Percentiles rank a stretch among this genome's conserved stretches.
These are phyloP conservation scores for Lottia scabra DNA, from an alignment of 2,888 invertebrate species.

Conservation along the genomic window DNA sequence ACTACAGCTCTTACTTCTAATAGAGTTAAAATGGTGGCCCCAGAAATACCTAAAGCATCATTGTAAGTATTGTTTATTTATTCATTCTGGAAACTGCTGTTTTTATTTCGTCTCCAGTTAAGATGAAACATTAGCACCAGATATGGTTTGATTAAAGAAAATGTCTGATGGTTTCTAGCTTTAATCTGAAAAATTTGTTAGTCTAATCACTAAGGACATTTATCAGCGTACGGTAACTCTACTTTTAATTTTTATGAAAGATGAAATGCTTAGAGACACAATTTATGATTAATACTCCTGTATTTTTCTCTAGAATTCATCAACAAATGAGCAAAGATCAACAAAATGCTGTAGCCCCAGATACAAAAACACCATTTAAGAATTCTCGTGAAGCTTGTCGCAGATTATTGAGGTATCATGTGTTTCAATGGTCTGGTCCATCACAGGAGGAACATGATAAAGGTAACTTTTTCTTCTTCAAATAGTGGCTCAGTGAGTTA, in stretches of 20 bases:
- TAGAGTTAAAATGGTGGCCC: constrained; percentile 16
- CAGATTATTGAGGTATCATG: constrained; percentile 82
- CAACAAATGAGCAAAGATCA: constrained; percentile 82
- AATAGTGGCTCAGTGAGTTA: too few species aligned
- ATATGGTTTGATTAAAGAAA: not conserved
- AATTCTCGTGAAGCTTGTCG: constrained; percentile 79
- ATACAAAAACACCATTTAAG: constrained; percentile 78
- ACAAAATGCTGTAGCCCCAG: constrained; percentile 80
- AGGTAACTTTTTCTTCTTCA: too few species aligned
- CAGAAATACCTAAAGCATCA: constrained; percentile 23
- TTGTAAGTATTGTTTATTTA: constrained; percentile 19
- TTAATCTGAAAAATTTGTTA: too few species aligned
- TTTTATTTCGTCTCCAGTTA: too few species aligned
- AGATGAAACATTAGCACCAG: too few species aligned
- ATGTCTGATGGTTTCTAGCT: too few species aligned
- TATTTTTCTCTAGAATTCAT: constrained; percentile 75
- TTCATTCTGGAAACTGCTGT: too few species aligned
- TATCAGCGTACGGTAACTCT: too few species aligned
- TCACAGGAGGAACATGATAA: constrained; percentile 74
- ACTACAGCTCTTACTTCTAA: not conserved
- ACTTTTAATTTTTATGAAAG: too few species aligned
- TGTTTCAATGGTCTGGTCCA: constrained; percentile 75
- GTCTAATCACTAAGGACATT: too few species aligned
- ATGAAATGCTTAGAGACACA: too few species aligned
- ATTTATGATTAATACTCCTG: too few species aligned